These are phyloP conservation scores for Stomatorhinus walkeri DNA, from an alignment of 2,797 vertebrate species.

Conservation along the genomic window DNA sequence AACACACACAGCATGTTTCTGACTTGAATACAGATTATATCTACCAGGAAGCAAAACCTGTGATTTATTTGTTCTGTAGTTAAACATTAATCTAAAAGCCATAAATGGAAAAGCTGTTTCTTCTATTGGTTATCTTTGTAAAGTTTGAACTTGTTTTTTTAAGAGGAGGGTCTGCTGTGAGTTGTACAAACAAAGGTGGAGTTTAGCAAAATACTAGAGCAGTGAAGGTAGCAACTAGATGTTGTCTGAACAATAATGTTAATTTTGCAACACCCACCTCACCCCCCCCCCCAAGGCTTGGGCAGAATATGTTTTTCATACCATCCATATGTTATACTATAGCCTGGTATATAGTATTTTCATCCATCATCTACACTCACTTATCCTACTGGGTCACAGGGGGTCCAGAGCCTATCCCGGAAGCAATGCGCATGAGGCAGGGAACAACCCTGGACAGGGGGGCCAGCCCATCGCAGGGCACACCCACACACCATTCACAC, in stretches of 20 bases:
- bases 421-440: too few relatives aligned
- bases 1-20: slow-evolving; percentile 33
- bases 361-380: too few relatives aligned
- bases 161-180: neutral
- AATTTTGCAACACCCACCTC: neutral
- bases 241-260: neutral
- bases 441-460: too few relatives aligned
- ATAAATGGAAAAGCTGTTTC: slow-evolving; percentile 18
- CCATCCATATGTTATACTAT: neutral
- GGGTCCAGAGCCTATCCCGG: too few relatives aligned
- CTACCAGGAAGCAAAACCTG: slow-evolving; percentile 12
- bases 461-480: too few relatives aligned
- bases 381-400: too few relatives aligned
- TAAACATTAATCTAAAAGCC: slow-evolving; percentile 57
- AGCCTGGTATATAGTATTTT: neutral
- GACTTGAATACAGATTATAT: neutral
- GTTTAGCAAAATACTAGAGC: neutral
- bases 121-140: slow-evolving; percentile 1
- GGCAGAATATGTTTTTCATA: neutral
- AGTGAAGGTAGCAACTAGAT: neutral
- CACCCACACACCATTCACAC: too few relatives aligned
- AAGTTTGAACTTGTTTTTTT: slow-evolving; percentile 3
- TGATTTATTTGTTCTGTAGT: slow-evolving; percentile 33
- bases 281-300: neutral
- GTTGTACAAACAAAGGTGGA: neutral